These are phyloP conservation scores for Stegastes partitus DNA, from an alignment of 2,113 vertebrate genomes.

Conservation along the genomic window DNA sequence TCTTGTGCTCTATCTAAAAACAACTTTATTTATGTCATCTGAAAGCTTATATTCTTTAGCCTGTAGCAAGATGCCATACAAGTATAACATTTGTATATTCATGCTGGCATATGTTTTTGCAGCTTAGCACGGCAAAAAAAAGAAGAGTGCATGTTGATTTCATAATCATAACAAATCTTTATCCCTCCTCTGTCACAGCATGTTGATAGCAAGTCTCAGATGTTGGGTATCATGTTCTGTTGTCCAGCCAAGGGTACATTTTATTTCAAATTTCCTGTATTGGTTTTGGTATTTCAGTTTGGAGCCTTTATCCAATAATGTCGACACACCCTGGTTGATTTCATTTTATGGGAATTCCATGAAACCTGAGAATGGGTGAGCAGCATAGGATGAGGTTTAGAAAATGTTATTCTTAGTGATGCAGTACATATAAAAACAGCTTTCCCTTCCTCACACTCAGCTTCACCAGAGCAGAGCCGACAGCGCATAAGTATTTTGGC, in stretches of 20 bases:
- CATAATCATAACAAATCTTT: neutral
- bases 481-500: slow-evolving; percentile 12
- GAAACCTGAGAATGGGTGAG: slow-evolving; percentile 69
- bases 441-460: slow-evolving; percentile 7
- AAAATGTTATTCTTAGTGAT: slow-evolving; percentile 60
- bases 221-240: neutral
- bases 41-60: slow-evolving; percentile 9
- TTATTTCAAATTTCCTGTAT: slow-evolving; percentile 43
- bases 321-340: slow-evolving; percentile 67
- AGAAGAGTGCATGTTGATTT: neutral
- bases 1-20: neutral
- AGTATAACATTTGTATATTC: neutral
- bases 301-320: slow-evolving; percentile 42
- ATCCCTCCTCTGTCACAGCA: neutral
- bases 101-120: neutral
- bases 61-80: neutral
- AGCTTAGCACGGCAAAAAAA: slow-evolving; percentile 5
- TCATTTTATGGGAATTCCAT: slow-evolving; percentile 71
- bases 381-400: slow-evolving; percentile 47
- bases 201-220: slow-evolving; percentile 6
- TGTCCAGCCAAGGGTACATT: neutral
- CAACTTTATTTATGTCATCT: neutral
- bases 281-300: slow-evolving; percentile 45
- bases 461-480: slow-evolving; percentile 9
- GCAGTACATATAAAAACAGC: slow-evolving; percentile 41